Evolutionary conservation across 2,888 invertebrate species (phyloP).

Genomic region (Lordiphosa fenestrarum): DNA sequence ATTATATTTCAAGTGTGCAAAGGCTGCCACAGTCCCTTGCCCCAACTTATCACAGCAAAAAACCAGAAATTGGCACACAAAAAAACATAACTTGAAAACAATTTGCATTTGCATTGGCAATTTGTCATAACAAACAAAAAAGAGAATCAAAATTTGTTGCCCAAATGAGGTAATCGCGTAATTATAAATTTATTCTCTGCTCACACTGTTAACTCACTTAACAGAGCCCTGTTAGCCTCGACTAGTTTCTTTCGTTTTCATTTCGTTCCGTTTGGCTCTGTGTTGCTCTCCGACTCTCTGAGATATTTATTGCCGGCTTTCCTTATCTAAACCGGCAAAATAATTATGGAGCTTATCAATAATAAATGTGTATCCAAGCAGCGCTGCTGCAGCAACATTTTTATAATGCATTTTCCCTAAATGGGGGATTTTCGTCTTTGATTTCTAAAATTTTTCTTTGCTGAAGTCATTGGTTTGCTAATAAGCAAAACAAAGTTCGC

Average conservation of each 20-base stretch:
- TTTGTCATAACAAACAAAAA: conserved; percentile 44
- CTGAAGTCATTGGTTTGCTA: conserved; percentile 17
- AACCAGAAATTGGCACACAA: background rate
- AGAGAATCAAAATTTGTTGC: conserved; percentile 65
- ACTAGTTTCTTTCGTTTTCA: conserved; percentile 26
- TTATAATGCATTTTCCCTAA: conserved; percentile 15
- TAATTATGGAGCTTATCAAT: conserved; percentile 24
- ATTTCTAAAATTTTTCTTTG: conserved; percentile 4
- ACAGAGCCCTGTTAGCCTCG: conserved; percentile 31
- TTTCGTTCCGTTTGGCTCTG: conserved; percentile 17
- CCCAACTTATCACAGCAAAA: conserved; percentile 14
- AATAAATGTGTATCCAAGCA: conserved; percentile 5
- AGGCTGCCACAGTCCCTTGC: background rate
- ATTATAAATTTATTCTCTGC: conserved; percentile 67
- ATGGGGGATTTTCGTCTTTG: conserved; percentile 13
- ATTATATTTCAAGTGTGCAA: background rate
- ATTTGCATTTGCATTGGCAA: conserved; percentile 50
- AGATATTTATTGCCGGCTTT: conserved; percentile 49
- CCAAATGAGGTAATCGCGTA: conserved; percentile 78
- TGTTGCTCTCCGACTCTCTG: conserved; percentile 3
- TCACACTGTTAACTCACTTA: background rate
- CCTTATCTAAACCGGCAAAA: conserved; percentile 70
- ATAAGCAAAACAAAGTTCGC: conserved; percentile 36
- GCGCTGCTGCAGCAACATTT: background rate
- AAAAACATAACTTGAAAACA: conserved; percentile 11